A percentile compares a stretch with the other conserved stretches of the same genome.
Conservation (phyloP, 2,113 vertebrate species). For the Notarius lentiginosus region DNA sequence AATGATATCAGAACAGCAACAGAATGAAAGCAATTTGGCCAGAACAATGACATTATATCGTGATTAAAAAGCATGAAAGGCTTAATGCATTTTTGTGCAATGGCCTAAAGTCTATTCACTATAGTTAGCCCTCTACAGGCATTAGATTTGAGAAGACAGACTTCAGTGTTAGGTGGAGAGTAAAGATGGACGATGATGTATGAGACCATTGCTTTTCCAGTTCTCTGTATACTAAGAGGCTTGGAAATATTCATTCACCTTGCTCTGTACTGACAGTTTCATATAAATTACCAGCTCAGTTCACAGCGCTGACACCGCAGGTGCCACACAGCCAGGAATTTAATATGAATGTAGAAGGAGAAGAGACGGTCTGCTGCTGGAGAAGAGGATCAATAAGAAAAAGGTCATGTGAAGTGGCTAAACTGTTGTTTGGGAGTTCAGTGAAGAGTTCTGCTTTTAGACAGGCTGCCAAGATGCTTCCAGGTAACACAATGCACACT, state of each 20-base stretch:
- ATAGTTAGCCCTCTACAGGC: background rate
- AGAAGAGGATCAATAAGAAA: constrained; percentile 68
- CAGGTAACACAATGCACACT: background rate
- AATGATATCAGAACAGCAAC: constrained; percentile 13
- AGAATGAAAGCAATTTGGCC: background rate
- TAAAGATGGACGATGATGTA: constrained; percentile 60
- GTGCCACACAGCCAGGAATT: constrained; percentile 49
- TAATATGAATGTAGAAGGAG: constrained; percentile 37
- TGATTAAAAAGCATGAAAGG: background rate
- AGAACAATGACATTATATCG: background rate
- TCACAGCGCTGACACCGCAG: constrained; percentile 67
- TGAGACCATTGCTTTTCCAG: constrained; percentile 42
- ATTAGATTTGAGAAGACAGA: constrained; percentile 13
- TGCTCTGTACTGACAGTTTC: constrained; percentile 56
- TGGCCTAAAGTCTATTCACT: background rate
- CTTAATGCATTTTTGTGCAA: background rate
- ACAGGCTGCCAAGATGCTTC: background rate
- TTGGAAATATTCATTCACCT: constrained; percentile 60
- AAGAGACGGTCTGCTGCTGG: constrained; percentile 31
- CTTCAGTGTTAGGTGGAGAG: background rate
- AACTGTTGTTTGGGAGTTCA: constrained; percentile 24
- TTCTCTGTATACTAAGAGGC: constrained; percentile 47
- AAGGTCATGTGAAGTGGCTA: constrained; percentile 59
- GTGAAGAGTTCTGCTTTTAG: background rate
- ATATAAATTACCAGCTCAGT: constrained; percentile 64